These are phyloP conservation scores for Anniella stebbinsi DNA, from an alignment of 2,797 vertebrate species.

Conservation along the genomic window DNA sequence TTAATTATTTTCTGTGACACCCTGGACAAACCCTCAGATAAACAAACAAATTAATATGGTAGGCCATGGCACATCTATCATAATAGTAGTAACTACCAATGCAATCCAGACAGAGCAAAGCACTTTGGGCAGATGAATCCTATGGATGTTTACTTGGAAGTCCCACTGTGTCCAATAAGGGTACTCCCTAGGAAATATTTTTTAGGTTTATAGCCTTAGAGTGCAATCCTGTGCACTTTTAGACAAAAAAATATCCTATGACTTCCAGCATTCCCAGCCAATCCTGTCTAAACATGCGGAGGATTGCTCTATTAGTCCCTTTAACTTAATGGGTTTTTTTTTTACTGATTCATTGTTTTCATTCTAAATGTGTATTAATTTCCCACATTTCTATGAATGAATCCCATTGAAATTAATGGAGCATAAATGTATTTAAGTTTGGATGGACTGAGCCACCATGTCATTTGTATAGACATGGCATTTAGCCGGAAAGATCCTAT, in stretches of 20 bases:
- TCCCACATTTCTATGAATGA: background rate
- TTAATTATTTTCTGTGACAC: background rate
- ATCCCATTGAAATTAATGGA: background rate
- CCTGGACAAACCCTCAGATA: background rate
- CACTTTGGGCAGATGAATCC: background rate
- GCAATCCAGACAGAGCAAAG: background rate
- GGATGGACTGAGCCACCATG: background rate
- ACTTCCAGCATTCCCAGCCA: no score
- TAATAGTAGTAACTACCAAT: background rate
- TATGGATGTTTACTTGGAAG: background rate
- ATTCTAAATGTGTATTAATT: background rate
- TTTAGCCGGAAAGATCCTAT: background rate
- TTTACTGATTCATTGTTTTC: background rate
- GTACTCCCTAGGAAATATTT: background rate
- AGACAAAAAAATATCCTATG: no score
- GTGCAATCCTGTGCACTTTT: no score
- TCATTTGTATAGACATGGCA: background rate
- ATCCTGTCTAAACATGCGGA: no score
- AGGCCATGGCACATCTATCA: background rate
- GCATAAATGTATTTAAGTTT: background rate
- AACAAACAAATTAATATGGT: background rate
- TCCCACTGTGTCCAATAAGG: background rate
- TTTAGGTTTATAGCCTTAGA: no score
- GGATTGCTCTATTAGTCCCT: no score
- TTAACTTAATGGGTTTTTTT: background rate